Evolutionary conservation across 2,113 vertebrate species (phyloP), one percentile per base, ranked within the genome.

Genomic region (Podarcis raffonei): DNA sequence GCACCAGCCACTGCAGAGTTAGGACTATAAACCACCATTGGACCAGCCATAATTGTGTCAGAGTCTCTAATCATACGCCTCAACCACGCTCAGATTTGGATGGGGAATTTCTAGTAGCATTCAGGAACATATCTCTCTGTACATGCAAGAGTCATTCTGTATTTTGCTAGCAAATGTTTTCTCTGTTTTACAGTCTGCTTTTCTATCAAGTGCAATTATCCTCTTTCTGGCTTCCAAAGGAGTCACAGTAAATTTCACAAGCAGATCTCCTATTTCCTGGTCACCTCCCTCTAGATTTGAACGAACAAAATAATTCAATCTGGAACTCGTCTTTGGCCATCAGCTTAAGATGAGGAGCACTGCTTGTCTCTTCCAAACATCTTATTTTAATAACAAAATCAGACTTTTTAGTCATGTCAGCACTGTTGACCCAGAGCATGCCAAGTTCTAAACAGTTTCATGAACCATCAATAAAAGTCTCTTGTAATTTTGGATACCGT

Each of bases 391-490:
- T 83, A 83, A 57, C 86, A 78, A 82, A 90, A 79, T 25, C 25
- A 76, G 20, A 62, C 92, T 91, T 84, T 91, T 83, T 79, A 23
- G 77, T 32, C 32, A 3, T 71, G 80, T 86, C 22, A 91, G 23
- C 42, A 35, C 42, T 78, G 82, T 35, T 78, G 23, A 62, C 88
- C 69, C 62, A 77, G 92, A 92, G 22, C 66, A 68, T 90, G 20
- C 80, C 89, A 83, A 62, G 81, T 85, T 88, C 42, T 86, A 84
- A 18, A 84, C 32, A 68, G 85, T 71, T 81, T 90, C 88, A 91
- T 84, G 69, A 88, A 66, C 12, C 72, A n/a, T 90, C 75, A 79
- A 90, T 81, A 71, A 59, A 80, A 76, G 66, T 83, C 59, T 66
- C 81, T 57, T 72, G 69, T 81, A 83, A 91, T 72, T 87, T 62